These are phyloP conservation scores for Cheilosia vernalis DNA, from an alignment of 2,888 invertebrate genomes.

Conservation along the genomic window DNA sequence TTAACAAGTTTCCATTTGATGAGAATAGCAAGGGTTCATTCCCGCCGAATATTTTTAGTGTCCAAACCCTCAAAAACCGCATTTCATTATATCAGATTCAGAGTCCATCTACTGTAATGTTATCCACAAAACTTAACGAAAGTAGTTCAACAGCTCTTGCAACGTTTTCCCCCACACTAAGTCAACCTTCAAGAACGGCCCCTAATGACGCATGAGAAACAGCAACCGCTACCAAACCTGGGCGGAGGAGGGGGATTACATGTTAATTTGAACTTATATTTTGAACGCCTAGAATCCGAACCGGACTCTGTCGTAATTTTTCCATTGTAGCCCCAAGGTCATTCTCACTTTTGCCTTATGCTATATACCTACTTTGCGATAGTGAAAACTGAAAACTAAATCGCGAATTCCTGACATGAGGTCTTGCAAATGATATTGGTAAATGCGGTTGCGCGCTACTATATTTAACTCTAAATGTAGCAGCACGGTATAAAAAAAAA, in stretches of 20 bases:
- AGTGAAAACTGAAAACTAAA: conserved; percentile 34
- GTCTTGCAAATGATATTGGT: conserved; percentile 43
- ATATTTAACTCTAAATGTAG: conserved; percentile 27
- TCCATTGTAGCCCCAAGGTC: conserved; percentile 32
- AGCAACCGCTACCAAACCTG: not conserved
- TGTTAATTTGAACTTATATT: not conserved
- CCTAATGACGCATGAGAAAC: conserved; percentile 1
- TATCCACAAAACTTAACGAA: not conserved
- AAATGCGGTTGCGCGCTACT: conserved; percentile 12
- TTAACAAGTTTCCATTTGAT: too few relatives aligned
- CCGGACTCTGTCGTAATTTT: conserved; percentile 37
- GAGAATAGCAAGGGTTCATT: too few relatives aligned
- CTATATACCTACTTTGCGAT: too few relatives aligned
- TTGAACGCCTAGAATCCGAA: conserved; percentile 34
- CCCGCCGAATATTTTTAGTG: too few relatives aligned
- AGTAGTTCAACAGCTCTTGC: conserved; percentile 6
- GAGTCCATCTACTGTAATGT: too few relatives aligned
- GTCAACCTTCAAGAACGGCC: conserved; percentile 3
- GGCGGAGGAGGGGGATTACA: not conserved
- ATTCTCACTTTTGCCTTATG: not conserved
- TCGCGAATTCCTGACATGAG: conserved; percentile 40
- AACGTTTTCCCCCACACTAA: not conserved
- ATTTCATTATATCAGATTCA: too few relatives aligned
- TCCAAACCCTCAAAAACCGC: too few relatives aligned
- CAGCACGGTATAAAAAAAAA: not conserved